phyloP scores from a whole-genome alignment of 2,113 vertebrate genomes.

The Chaetodon trifascialis region DNA sequence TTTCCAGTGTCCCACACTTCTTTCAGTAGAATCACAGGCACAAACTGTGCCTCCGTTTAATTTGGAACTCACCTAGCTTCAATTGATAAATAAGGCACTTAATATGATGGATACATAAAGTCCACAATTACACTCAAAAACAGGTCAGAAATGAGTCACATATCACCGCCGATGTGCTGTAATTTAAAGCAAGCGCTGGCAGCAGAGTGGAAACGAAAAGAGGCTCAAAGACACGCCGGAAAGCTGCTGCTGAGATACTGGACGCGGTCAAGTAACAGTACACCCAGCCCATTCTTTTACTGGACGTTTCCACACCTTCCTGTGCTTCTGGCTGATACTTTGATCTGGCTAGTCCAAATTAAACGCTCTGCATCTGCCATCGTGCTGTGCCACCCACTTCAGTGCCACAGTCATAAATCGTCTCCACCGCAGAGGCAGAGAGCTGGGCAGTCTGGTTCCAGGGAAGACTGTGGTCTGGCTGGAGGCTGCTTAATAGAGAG shows the following conservation, averaged over 20 bases:
- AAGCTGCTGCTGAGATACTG: slow-evolving; percentile 27
- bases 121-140: slow-evolving; percentile 27
- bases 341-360: slow-evolving; percentile 66
- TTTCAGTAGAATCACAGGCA: slow-evolving; percentile 49
- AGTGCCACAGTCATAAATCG: slow-evolving; percentile 57
- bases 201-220: slow-evolving; percentile 22
- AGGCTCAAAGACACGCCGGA: slow-evolving; percentile 4
- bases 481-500: not conserved
- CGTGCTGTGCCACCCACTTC: slow-evolving; percentile 75
- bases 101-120: slow-evolving; percentile 45
- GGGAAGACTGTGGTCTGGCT: slow-evolving; percentile 39
- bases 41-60: slow-evolving; percentile 52
- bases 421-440: slow-evolving; percentile 43
- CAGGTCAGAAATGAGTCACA: slow-evolving; percentile 11
- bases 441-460: slow-evolving; percentile 44
- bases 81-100: slow-evolving; percentile 35
- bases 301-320: slow-evolving; percentile 58
- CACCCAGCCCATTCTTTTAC: slow-evolving; percentile 32
- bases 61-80: slow-evolving; percentile 43
- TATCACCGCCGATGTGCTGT: slow-evolving; percentile 1
- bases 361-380: slow-evolving; percentile 68
- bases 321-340: slow-evolving; percentile 63
- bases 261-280: slow-evolving; percentile 11
- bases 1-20: slow-evolving; percentile 42
- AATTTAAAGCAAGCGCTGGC: slow-evolving; percentile 15